Base-by-base conservation (phyloP, 2,113 vertebrate genomes). In the Trematomus loennbergii region DNA sequence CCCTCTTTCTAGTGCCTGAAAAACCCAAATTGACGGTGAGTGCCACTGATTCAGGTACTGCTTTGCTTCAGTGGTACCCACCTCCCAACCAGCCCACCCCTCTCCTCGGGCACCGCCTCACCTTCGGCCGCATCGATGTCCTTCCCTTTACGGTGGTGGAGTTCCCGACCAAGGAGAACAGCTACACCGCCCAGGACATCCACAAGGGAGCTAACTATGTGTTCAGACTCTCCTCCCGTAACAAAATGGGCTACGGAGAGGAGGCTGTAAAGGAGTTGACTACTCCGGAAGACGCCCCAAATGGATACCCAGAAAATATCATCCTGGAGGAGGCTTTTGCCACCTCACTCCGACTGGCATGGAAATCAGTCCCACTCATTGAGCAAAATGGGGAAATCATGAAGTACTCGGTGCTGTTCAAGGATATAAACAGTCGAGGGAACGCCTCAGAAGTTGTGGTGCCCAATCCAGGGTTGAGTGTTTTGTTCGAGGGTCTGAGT, bases 241-340 rank as follows among this genome's bases (percentile, higher is more conserved):
- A 98, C 94, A 97, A 96, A 95, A 97, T 98, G 94, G 97, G 97
- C 90, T 97, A 96, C 36, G 98, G 98, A 74, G 97, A 97, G 81
- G 97, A 98, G 85, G 95, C 96, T 46, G 95, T 96, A 71, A 96
- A 96, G 92, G 97, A 98, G 88, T 94, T 99, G 88, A 94, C 95
- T 22, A 95, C 96, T 66, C 96, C 96, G 20, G 97, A 98, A 93
- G 96, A 97, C 52, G 66, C 92, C 20, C 97, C 97, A 29, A 95
- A 89, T 89, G 96, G 96, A 94, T 97, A 97, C 89, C 97, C 97
- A 63, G 97, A 96, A 79, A 96, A 95, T 88, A 94, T 97, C 29
- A 93, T 95, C 63, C 95, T 94, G 0, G 95, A 96, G 87, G 95
- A 95, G 84, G 93, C 95, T 43, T 95, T 96, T 43, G 95, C 97